Evolutionary conservation across 2,797 vertebrate genomes (phyloP).

Genomic region (Lutra lutra): DNA sequence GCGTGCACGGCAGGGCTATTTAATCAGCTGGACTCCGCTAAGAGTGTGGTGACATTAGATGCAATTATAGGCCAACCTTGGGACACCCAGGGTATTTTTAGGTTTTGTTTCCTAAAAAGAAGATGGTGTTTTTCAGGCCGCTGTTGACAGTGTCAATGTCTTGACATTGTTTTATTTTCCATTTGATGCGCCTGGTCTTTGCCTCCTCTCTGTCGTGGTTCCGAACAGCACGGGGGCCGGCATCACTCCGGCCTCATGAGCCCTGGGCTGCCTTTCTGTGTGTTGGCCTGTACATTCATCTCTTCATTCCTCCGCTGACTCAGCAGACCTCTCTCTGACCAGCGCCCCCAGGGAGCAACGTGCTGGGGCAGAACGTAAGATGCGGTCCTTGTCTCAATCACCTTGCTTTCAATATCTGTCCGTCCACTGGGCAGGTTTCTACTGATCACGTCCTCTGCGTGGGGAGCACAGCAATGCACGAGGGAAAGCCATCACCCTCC

Average conservation of each 20-base stretch:
- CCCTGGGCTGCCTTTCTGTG: neutral
- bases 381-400: rapidly evolving
- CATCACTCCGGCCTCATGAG: neutral
- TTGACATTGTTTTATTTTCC: neutral
- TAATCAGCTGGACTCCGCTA: neutral
- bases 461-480: rapidly evolving
- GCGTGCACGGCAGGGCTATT: neutral
- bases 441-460: no score
- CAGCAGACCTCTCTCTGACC: no score
- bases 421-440: neutral
- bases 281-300: no score
- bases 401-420: rapidly evolving
- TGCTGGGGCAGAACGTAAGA: neutral
- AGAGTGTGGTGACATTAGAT: neutral
- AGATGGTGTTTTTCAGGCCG: neutral
- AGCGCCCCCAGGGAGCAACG: no score
- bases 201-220: rapidly evolving
- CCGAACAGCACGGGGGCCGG: rapidly evolving
- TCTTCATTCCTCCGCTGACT: neutral
- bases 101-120: neutral
- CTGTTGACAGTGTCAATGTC: rapidly evolving
- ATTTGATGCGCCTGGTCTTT: neutral
- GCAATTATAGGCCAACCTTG: neutral
- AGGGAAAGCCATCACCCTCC: neutral
- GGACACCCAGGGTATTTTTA: rapidly evolving